A percentile compares a stretch with the other conserved stretches of the same genome.
Conservation (phyloP, 2,113 vertebrate species). For the Pluvianellus socialis region DNA sequence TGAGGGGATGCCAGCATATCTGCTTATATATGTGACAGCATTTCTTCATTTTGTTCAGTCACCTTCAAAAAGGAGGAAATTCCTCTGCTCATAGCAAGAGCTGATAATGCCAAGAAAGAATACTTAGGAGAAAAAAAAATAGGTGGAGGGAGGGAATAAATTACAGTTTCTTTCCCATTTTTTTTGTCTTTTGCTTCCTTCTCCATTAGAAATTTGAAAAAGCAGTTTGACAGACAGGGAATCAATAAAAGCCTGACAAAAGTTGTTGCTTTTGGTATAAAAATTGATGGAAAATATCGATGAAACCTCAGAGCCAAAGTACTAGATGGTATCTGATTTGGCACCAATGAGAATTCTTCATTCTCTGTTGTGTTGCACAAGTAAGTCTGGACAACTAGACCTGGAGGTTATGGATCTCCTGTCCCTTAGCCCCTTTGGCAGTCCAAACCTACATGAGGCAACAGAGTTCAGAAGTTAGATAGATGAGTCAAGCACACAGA, state of each 20-base stretch:
- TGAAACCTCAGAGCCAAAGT: background rate
- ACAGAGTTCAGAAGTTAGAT: background rate
- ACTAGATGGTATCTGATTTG: background rate
- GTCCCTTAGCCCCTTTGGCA: background rate
- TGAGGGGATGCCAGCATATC: background rate
- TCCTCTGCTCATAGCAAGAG: background rate
- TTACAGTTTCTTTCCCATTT: background rate
- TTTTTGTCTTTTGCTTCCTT: background rate
- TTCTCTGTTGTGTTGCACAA: background rate
- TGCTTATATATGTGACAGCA: background rate
- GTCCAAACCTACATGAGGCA: background rate
- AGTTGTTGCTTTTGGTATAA: background rate
- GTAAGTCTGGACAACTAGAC: background rate
- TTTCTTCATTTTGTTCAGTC: background rate
- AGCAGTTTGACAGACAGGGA: background rate
- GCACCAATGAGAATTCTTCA: background rate
- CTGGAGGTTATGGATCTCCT: background rate
- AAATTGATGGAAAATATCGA: constrained; percentile 2
- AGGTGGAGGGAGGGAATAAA: background rate
- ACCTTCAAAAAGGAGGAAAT: background rate
- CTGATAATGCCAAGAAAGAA: background rate
- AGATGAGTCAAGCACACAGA: background rate
- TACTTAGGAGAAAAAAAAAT: background rate
- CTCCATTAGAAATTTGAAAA: background rate
- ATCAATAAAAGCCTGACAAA: background rate